phyloP scores from a whole-genome alignment of 2,797 vertebrate genomes.

The Gobio occitaniae region DNA sequence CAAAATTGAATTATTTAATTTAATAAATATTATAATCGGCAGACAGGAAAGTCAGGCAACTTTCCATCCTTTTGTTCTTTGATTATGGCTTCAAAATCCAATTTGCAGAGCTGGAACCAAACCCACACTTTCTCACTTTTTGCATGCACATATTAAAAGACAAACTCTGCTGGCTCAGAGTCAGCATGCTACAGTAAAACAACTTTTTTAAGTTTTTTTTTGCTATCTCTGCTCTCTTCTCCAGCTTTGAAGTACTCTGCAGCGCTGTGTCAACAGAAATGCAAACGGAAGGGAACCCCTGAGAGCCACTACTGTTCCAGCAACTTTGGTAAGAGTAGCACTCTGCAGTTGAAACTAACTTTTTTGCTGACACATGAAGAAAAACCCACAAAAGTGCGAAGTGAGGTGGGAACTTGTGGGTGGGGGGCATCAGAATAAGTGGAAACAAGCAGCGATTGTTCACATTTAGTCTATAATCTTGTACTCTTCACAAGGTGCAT shows the following conservation, averaged over 20 bases:
- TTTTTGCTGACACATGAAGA: conserved; percentile 58
- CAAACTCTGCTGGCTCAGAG: not conserved
- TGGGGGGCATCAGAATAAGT: not conserved
- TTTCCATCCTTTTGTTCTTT: not conserved
- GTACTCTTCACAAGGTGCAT: conserved; percentile 44
- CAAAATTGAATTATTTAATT: not conserved
- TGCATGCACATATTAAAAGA: not conserved
- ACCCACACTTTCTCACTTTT: not conserved
- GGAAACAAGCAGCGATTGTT: not conserved
- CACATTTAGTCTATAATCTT: conserved; percentile 37
- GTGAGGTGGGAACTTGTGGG: not conserved
- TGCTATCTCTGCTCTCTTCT: conserved; percentile 31
- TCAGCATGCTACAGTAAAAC: conserved; percentile 8
- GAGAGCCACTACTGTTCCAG: conserved; percentile 96
- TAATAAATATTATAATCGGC: not conserved
- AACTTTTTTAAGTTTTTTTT: not conserved
- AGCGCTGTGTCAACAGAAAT: conserved; percentile 92
- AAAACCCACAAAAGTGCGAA: not conserved
- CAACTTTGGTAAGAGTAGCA: conserved; percentile 88
- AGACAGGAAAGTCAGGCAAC: not conserved
- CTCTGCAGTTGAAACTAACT: not conserved
- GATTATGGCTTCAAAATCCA: conserved; percentile 35
- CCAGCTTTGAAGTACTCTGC: conserved; percentile 91
- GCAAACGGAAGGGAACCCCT: conserved; percentile 87
- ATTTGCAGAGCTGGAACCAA: not conserved